Conservation (phyloP, 2,888 invertebrate species). For the Morinoia aosen region DNA sequence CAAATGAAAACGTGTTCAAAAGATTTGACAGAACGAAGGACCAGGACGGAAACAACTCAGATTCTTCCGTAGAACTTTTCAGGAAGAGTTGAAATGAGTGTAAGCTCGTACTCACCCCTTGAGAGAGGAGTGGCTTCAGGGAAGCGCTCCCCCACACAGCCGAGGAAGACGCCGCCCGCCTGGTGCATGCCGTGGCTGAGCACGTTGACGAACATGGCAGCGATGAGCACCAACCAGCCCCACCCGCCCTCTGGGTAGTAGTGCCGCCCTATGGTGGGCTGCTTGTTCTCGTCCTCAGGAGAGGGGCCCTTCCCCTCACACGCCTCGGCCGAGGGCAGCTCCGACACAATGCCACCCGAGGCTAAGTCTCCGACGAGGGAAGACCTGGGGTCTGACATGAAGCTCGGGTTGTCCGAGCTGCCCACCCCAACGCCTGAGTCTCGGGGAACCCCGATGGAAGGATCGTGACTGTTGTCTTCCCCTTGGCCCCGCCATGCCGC, state of each 20-base stretch:
- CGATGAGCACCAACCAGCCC: conserved; percentile 67
- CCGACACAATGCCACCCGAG: conserved; percentile 60
- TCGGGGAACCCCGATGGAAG: conserved; percentile 51
- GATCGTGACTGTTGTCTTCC: conserved; percentile 55
- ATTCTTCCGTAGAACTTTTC: too few species aligned
- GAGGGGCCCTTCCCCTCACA: conserved; percentile 15
- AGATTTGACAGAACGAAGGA: too few species aligned
- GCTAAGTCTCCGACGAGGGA: conserved; percentile 63
- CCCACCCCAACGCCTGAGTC: conserved; percentile 64
- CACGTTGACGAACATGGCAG: conserved; percentile 60
- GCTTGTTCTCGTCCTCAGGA: conserved; percentile 58
- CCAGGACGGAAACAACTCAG: too few species aligned
- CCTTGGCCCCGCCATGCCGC: conserved; percentile 42
- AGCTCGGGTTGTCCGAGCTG: conserved; percentile 61
- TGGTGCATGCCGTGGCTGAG: conserved; percentile 62
- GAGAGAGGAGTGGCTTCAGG: conserved; percentile 55
- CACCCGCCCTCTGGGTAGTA: conserved; percentile 68
- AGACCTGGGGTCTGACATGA: conserved; percentile 63
- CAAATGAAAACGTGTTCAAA: too few species aligned
- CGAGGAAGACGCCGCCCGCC: conserved; percentile 60
- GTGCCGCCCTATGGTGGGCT: conserved; percentile 66
- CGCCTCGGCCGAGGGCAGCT: conserved; percentile 59
- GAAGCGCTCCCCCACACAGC: conserved; percentile 57
- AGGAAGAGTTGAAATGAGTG: neutral
- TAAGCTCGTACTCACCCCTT: conserved; percentile 64